Conservation (phyloP, 2,797 vertebrate genomes). For the Tokudaia tokunoshimensis region DNA sequence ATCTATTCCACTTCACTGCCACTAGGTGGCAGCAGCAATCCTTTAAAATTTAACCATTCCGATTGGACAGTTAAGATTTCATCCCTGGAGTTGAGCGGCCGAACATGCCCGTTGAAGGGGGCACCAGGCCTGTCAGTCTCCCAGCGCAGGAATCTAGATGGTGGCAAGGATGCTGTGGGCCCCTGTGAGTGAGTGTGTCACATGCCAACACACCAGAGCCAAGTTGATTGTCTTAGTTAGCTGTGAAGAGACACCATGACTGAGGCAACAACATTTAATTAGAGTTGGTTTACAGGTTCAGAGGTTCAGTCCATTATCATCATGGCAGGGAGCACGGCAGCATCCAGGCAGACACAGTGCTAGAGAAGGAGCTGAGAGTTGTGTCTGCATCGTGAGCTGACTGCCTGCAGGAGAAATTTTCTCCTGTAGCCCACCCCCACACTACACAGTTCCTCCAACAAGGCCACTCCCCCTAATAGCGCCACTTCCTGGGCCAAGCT, state of each 20-base stretch:
- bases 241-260: neutral
- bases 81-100: neutral
- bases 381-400: neutral
- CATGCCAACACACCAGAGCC: neutral
- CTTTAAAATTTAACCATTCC: neutral
- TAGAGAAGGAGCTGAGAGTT: neutral
- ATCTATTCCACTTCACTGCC: neutral
- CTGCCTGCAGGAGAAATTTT: neutral
- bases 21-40: neutral
- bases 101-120: neutral
- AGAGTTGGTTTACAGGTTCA: neutral
- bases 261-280: neutral
- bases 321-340: neutral
- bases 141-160: neutral
- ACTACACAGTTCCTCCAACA: neutral
- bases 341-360: neutral
- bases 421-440: neutral
- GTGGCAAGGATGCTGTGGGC: neutral
- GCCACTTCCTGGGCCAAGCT: neutral
- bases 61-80: neutral
- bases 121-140: neutral
- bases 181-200: neutral
- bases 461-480: neutral
- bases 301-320: neutral
- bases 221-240: neutral